Evolutionary conservation across 2,113 vertebrate genomes (phyloP).

Genomic region (Planiliza haematocheilus): DNA sequence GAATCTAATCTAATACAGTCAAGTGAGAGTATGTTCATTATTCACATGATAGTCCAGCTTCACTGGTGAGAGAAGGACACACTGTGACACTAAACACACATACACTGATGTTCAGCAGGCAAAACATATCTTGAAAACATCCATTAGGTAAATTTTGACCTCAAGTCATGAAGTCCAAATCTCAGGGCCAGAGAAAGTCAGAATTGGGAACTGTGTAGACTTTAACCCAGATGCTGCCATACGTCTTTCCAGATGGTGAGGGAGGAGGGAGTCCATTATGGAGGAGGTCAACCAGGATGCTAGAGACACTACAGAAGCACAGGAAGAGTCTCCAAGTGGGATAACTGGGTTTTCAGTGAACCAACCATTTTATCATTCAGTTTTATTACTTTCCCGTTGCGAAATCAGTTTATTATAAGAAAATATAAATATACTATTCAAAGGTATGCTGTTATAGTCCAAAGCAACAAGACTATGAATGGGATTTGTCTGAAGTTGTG

Average conservation of each 20-base stretch:
- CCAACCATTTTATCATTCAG: background rate
- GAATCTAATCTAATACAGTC: too few relatives aligned
- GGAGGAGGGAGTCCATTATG: background rate
- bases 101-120: background rate
- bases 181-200: background rate
- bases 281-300: constrained; percentile 5
- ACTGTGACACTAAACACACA: background rate
- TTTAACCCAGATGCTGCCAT: background rate
- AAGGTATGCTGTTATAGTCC: background rate
- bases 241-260: background rate
- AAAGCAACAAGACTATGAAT: background rate
- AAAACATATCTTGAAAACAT: background rate
- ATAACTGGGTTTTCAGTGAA: too few relatives aligned
- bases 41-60: too few relatives aligned
- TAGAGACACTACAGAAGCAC: background rate
- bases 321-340: background rate
- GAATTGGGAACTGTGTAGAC: background rate
- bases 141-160: background rate
- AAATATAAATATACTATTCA: background rate
- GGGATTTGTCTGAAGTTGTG: background rate
- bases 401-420: background rate
- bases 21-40: too few relatives aligned
- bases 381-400: background rate
- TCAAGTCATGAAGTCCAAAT: background rate
- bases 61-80: too few relatives aligned